These are phyloP conservation scores for Oryzias woworae DNA, from an alignment of 2,113 vertebrate genomes.

Conservation along the genomic window DNA sequence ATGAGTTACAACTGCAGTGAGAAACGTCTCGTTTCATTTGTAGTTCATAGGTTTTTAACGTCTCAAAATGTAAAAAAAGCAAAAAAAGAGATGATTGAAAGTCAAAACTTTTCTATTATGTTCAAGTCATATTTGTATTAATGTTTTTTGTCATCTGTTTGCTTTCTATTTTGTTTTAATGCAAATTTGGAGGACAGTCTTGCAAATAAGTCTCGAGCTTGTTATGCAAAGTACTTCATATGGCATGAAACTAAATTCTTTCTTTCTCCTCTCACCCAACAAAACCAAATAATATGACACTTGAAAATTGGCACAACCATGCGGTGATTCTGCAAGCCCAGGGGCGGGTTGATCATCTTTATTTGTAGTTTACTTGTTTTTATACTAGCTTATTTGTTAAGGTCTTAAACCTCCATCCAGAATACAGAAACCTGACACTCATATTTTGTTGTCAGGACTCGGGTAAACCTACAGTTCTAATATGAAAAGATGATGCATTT, in stretches of 20 bases:
- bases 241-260: constrained; percentile 54
- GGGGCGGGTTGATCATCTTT: background rate
- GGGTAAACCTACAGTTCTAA: too few species aligned
- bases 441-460: too few species aligned
- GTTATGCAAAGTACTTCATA: constrained; percentile 54
- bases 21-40: constrained; percentile 43
- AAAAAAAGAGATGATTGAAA: background rate
- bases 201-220: constrained; percentile 56
- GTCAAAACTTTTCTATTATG: constrained; percentile 1
- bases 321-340: constrained; percentile 27
- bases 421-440: too few species aligned
- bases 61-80: background rate
- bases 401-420: too few species aligned
- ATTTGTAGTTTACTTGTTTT: too few species aligned
- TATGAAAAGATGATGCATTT: too few species aligned
- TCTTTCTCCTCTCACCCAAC: constrained; percentile 23
- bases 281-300: constrained; percentile 51
- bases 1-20: constrained; percentile 41
- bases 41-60: constrained; percentile 30
- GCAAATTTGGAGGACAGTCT: constrained; percentile 54
- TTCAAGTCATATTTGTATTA: constrained; percentile 8
- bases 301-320: constrained; percentile 28
- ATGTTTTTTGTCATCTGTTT: constrained; percentile 1
- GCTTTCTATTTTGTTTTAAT: constrained; percentile 47
- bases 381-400: too few species aligned